Percentiles rank a stretch among this genome's conserved stretches.
These are phyloP conservation scores for Hemithea aestivaria DNA, from an alignment of 2,888 invertebrate genomes.

Conservation along the genomic window DNA sequence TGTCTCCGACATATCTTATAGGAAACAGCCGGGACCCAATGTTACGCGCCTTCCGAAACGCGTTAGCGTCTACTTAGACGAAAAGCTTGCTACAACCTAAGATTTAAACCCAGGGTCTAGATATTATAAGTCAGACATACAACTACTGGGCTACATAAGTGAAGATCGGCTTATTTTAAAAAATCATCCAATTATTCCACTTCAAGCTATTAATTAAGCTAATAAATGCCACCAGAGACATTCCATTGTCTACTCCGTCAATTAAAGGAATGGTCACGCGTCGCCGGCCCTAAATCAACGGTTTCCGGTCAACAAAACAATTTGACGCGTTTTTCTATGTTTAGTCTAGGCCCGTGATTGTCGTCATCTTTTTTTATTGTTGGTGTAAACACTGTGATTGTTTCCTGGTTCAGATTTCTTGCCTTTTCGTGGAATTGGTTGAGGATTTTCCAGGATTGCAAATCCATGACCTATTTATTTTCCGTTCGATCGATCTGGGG, in stretches of 20 bases:
- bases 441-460: constrained; percentile 2
- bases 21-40: too few species aligned
- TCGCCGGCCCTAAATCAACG: constrained; percentile 26
- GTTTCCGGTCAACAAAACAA: constrained; percentile 36
- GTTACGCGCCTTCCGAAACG: too few species aligned
- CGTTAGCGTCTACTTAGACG: too few species aligned
- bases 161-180: too few species aligned
- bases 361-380: constrained; percentile 31
- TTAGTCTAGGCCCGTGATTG: constrained; percentile 19
- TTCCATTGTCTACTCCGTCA: constrained; percentile 23
- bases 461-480: too few species aligned
- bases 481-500: too few species aligned
- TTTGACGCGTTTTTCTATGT: constrained; percentile 24
- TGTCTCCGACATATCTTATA: too few species aligned
- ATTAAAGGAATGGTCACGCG: constrained; percentile 35
- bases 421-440: constrained; percentile 9
- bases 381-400: constrained; percentile 27
- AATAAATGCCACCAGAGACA: constrained; percentile 13
- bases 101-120: too few species aligned
- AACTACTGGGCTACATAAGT: too few species aligned
- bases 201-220: constrained; percentile 2
- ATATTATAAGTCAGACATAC: too few species aligned
- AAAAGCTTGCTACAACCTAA: too few species aligned
- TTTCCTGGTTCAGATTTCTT: constrained; percentile 31
- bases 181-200: not conserved